A percentile compares a stretch with the other conserved stretches of the same genome.
Evolutionary conservation across 2,113 vertebrate genomes (phyloP).

Genomic region (Hypocryptadius cinnamomeus): DNA sequence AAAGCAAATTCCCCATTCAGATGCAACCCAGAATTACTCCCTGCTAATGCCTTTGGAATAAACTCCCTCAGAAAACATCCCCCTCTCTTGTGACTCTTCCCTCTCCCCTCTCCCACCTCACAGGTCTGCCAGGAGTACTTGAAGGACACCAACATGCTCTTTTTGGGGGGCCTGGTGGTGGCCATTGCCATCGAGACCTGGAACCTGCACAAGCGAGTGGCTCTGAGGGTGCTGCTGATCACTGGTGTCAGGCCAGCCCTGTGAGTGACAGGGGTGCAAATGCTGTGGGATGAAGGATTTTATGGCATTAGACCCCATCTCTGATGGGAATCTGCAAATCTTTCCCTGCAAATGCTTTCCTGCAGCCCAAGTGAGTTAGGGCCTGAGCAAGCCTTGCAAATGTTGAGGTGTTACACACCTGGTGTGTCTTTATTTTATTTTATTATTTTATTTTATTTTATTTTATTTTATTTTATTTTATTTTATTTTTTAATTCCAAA

Average conservation of each 20-base stretch:
- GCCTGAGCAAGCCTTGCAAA: background rate
- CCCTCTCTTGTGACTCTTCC: background rate
- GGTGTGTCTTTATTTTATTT: too few relatives aligned
- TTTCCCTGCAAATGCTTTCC: background rate
- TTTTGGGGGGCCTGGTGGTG: slow-evolving; percentile 86
- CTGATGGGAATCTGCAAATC: background rate
- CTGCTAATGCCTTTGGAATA: background rate
- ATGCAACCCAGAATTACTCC: background rate
- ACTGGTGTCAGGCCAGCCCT: slow-evolving; percentile 84
- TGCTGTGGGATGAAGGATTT: background rate
- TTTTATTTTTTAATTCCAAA: background rate
- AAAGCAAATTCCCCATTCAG: background rate
- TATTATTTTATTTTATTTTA: background rate
- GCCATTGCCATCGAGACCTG: slow-evolving; percentile 86
- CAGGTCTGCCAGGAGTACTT: slow-evolving; percentile 86
- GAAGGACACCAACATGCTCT: slow-evolving; percentile 88
- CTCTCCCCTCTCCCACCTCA: background rate
- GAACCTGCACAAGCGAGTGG: slow-evolving; percentile 88
- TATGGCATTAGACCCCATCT: background rate
- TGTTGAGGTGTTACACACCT: background rate
- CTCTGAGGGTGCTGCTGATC: slow-evolving; percentile 80
- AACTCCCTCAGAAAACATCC: background rate
- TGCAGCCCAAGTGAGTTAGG: background rate
- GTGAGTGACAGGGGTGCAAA: slow-evolving; percentile 69
- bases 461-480: background rate